phyloP scores from a whole-genome alignment of 2,797 vertebrate species.

The Schizothorax lantsangensis region DNA sequence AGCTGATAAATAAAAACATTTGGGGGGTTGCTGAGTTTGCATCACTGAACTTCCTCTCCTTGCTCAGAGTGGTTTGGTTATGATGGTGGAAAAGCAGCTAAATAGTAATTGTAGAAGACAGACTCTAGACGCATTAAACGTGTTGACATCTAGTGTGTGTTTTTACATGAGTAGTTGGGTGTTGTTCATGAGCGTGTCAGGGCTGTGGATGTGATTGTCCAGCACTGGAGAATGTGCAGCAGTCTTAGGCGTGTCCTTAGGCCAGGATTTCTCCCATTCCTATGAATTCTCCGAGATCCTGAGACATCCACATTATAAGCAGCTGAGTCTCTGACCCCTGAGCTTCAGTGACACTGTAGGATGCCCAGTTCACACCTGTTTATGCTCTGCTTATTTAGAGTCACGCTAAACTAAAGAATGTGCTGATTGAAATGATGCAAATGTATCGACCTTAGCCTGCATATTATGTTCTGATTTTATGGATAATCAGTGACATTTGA shows the following conservation, averaged over 20 bases:
- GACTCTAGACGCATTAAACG: background rate
- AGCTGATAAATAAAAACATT: too few relatives aligned
- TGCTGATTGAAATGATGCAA: conserved; percentile 17
- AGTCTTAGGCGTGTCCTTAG: conserved; percentile 20
- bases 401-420: background rate
- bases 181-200: background rate
- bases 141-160: background rate
- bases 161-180: background rate
- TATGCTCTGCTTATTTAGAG: background rate
- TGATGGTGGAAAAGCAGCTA: background rate
- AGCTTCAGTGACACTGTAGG: background rate
- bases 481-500: background rate
- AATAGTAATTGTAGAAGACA: background rate
- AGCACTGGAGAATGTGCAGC: conserved; percentile 16
- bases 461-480: background rate
- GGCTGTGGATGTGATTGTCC: background rate
- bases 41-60: background rate
- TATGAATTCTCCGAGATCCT: conserved; percentile 70
- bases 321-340: conserved; percentile 65
- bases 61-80: background rate
- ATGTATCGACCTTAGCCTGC: background rate
- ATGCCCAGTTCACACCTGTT: background rate
- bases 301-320: conserved; percentile 42
- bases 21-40: background rate
- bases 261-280: conserved; percentile 61